Percentiles rank a stretch among this genome's conserved stretches.
These are phyloP conservation scores for Campopleginae sp. DNA, from an alignment of 2,888 invertebrate species.

Conservation along the genomic window DNA sequence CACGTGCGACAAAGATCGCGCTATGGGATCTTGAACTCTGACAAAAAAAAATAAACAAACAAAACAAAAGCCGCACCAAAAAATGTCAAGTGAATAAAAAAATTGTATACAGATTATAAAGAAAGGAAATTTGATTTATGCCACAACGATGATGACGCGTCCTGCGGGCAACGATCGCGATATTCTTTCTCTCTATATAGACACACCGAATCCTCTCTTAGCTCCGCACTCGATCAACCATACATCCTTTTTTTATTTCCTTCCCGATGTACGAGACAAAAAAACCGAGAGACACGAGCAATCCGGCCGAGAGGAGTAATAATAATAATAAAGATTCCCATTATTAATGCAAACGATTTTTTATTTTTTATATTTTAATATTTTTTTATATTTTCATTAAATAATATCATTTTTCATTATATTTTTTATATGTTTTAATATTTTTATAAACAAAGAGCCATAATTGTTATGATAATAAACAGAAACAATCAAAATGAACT, in stretches of 20 bases:
- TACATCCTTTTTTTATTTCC: slow-evolving; percentile 14
- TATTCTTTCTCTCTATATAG: neutral
- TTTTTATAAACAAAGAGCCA: no score
- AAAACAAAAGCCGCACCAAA: neutral
- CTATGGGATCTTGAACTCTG: slow-evolving; percentile 25
- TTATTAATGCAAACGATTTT: neutral
- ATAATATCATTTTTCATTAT: no score
- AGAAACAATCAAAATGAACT: no score
- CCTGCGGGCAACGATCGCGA: slow-evolving; percentile 54
- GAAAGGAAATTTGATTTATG: slow-evolving; percentile 33
- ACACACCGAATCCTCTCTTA: slow-evolving; percentile 34
- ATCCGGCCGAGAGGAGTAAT: neutral
- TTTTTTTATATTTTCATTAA: no score
- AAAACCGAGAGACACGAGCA: neutral
- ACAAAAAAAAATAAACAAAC: neutral
- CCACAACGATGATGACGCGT: slow-evolving; percentile 27
- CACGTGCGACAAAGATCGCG: slow-evolving; percentile 20
- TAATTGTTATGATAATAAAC: no score
- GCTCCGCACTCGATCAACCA: neutral
- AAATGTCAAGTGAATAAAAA: neutral
- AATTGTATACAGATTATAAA: neutral
- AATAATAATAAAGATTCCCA: neutral
- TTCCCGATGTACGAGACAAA: neutral
- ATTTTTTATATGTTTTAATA: no score
- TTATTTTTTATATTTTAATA: no score